Evolutionary conservation across 2,797 vertebrate genomes (phyloP), one percentile per base, ranked within the genome.

Genomic region (Loris lydekkerianus): DNA sequence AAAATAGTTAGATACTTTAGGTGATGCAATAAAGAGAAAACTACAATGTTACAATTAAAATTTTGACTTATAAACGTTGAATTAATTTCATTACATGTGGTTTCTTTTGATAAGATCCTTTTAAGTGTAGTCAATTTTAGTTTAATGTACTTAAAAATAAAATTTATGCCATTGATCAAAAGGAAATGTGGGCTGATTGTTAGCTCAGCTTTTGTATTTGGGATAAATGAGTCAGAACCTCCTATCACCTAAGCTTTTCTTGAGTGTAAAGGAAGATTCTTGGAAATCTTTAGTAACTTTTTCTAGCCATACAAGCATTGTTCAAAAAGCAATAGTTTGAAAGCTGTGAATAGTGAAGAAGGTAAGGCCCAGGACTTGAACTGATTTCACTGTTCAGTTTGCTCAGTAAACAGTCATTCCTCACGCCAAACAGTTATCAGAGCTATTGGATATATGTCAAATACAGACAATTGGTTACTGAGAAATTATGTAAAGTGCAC

Each of bases 141-240:
- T 97, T 95, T 93, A 96, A 92, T 94, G 96, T 82, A 92, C 85
- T 97, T 96, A 93, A 95, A 95, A 96, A 95, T 97, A 96, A 97
- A 97, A 95, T 90, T 31, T 78, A 94, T 97, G 92, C 92, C 92
- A 92, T 37, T 94, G 92, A 93, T 65, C 82, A 96, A 94, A 91
- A 90, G 93, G 65, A 93, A 94, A 77, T 61, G 96, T 96, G 65
- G 96, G 97, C 82, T 92, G 93, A 88, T 93, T 94, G 63, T 95
- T 90, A 88, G 73, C 76, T 93, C 61, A 78, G 53, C 58, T 80
- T 97, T 97, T 97, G 96, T 96, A 21, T 86, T 76, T 37, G 76
- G 23, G 70, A 20, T 92, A 88, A 95, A 94, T 92, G 92, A 97
- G 58, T 94, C 85, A 91, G 96, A 95, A 82, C n/a, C 43, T 96